These are phyloP conservation scores for Lomographa bimaculata DNA, from an alignment of 2,888 invertebrate species.

Conservation along the genomic window DNA sequence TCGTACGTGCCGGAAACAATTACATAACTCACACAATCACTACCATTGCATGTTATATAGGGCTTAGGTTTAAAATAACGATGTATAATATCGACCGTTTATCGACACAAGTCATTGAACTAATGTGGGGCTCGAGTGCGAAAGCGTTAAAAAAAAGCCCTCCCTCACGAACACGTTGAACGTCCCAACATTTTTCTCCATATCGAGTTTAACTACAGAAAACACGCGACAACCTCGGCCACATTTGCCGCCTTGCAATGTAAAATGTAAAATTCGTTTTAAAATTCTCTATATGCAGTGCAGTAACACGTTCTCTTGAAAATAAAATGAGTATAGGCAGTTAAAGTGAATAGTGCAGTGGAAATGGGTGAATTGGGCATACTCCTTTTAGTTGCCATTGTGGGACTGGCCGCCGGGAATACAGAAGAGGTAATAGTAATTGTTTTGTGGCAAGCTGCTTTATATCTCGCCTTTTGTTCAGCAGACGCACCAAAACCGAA, in stretches of 20 bases:
- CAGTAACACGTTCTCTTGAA: constrained; percentile 44
- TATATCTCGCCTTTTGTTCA: constrained; percentile 26
- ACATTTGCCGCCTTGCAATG: constrained; percentile 30
- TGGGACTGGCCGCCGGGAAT: constrained; percentile 28
- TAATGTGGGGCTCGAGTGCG: no score
- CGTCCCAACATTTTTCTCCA: constrained; percentile 3
- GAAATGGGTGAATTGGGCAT: constrained; percentile 46
- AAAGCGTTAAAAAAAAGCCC: no score
- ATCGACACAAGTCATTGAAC: no score
- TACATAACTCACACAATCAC: no score
- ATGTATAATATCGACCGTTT: no score
- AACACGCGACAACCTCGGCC: constrained; percentile 18
- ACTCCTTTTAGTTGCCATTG: constrained; percentile 40
- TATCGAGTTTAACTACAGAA: constrained; percentile 1
- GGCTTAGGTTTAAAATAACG: no score
- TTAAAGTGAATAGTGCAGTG: constrained; percentile 55
- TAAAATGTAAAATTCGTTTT: constrained; percentile 37
- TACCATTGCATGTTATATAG: no score
- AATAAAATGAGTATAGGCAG: constrained; percentile 60
- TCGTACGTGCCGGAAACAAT: no score
- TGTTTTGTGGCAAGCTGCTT: constrained; percentile 40
- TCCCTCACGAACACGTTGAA: background rate
- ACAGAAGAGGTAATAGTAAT: constrained; percentile 51
- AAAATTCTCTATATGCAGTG: constrained; percentile 42
- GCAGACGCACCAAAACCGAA: constrained; percentile 6